Evolutionary conservation across 2,797 vertebrate species (phyloP), one percentile per base, ranked within the genome.

Genomic region (Sebastes vulpes): DNA sequence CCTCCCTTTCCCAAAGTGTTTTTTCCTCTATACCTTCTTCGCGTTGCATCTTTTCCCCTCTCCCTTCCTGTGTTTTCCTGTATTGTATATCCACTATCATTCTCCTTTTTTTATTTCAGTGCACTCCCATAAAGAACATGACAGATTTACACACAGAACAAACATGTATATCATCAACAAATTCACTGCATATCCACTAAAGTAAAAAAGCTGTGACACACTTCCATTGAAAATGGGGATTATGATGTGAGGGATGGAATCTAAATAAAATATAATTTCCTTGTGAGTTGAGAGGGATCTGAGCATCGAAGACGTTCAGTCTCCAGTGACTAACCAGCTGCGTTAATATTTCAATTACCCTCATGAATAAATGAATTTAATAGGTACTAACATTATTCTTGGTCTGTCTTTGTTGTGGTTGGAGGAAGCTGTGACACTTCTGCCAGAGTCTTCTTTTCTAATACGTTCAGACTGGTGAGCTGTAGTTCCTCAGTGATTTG

Each of bases 311-410:
- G 86, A 90, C 82, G 42, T 77, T 66, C 9, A 5, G 72, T 89
- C 90, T 92, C 92, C 72, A 67, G 84, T 61, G 84, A 90, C 88
- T 88, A 87, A 81, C 80, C 85, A 73, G 78, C 87, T 63, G 75
- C 48, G 91, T 93, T 94, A 95, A 96, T 95, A 95, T 96, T 96
- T 96, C 90, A 96, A 94, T 95, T 94, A 93, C 63, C 48, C 84
- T 90, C 86, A 90, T 95, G 87, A 95, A 95, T 95, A 92, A 94
- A 93, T 92, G 70, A 94, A 93, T 84, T 86, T 84, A 94, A 92
- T 63, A 86, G 75, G 88, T 61, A 25, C 75, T 63, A 89, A 91
- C 89, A 81, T 92, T 94, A 87, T 92, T 89, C 82, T 83, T 75
- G 69, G 78, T 75, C 60, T 82, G 65, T 66, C 83, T 80, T 72